Base-by-base conservation (phyloP, 2,888 invertebrate species). In the Nemurella pictetii region DNA sequence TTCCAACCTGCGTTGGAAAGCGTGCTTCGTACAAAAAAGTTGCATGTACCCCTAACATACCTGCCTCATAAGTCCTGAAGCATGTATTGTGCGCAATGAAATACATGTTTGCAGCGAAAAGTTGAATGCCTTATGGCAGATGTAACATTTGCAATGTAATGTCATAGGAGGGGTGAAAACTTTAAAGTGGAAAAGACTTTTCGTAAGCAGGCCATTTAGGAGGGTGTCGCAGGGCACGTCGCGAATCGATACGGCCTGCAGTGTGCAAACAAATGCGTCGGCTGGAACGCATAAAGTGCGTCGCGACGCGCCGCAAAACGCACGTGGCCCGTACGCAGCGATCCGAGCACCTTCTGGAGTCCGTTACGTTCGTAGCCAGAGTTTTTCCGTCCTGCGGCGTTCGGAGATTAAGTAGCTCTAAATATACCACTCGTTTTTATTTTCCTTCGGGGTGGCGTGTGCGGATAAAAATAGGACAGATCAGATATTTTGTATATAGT, bases 171-270 rank as follows among this genome's bases (percentile, higher is more conserved):
- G 80, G 20, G 80, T n/a, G 80, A 30, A 80, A 30, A 80, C 5
- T 80, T 32, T 80, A 29, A 29, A 80, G 35, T 35, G 35, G 32
- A 35, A 35, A 36, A 32, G 7, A 35, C 29, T 35, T 35, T 72
- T 80, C 73, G 32, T 74, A n/a, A 85, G 85, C 73, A 85, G 77
- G 74, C 85, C 82, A 83, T 83, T 85, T 85, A 85, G 83, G 26
- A 72, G 27, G 82, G 75, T 85, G 82, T 82, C 82, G 83, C n/a
- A 15, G n/a, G 35, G 35, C 20, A 15, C 55, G 55, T 25, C 5
- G 5, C 7, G 80, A 80, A 80, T 80, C 80, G 80, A 80, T 80
- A 80, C 26, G 7, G 36, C 80, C 78, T 78, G 78, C 78, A 78
- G 78, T 78, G 30, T 30, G 78, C 78, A 78, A 78, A 78, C 78